phyloP scores from a whole-genome alignment of 2,113 vertebrate genomes.

The Rhipidura dahli region DNA sequence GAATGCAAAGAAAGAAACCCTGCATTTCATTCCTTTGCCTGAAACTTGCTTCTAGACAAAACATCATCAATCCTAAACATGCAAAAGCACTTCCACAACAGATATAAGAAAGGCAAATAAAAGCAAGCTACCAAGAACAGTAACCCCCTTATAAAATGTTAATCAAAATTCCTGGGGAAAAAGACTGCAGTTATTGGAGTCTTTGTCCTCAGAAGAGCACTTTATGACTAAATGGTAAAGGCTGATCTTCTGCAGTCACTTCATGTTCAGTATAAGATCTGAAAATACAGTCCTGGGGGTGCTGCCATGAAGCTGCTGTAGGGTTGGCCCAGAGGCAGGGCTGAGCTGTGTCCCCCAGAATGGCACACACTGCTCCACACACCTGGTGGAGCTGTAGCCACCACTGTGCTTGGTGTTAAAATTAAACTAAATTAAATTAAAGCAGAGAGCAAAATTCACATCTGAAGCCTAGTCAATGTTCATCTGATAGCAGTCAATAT shows the following conservation, averaged over 20 bases:
- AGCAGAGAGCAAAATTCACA: background rate
- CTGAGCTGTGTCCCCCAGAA: background rate
- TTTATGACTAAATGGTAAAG: background rate
- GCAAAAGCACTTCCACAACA: background rate
- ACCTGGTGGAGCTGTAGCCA: background rate
- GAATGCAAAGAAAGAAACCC: background rate
- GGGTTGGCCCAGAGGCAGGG: accelerated
- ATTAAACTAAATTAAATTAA: too few species aligned
- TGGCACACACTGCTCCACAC: accelerated
- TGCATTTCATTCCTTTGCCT: background rate
- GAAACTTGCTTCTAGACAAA: constrained; percentile 1
- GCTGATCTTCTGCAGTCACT: background rate
- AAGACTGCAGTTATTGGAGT: background rate
- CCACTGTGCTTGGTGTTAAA: too few species aligned
- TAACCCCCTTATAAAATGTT: background rate
- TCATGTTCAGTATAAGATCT: background rate
- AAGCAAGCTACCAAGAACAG: background rate
- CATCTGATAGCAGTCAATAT: background rate
- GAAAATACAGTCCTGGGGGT: background rate
- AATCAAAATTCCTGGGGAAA: background rate
- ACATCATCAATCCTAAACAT: background rate
- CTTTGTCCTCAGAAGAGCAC: background rate
- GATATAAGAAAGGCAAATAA: background rate
- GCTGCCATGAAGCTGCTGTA: background rate
- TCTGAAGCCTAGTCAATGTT: background rate